These are phyloP conservation scores for Artemia franciscana DNA, from an alignment of 1,140 invertebrate genomes.

Conservation along the genomic window DNA sequence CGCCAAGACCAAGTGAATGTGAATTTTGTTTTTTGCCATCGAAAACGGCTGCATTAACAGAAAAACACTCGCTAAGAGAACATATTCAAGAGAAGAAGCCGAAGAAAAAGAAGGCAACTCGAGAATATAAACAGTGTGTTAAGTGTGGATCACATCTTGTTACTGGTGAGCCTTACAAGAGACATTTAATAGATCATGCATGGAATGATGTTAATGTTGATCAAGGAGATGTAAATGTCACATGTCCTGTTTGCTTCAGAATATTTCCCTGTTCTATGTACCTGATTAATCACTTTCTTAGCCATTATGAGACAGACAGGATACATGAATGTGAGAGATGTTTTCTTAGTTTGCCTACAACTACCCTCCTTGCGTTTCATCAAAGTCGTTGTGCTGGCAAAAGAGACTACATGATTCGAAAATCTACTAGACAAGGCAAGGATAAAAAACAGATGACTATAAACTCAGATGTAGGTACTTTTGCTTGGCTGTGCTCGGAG, in stretches of 20 bases:
- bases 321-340: neutral
- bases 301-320: neutral
- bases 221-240: neutral
- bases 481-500: neutral
- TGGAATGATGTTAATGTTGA: neutral
- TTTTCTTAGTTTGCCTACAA: neutral
- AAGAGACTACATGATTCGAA: neutral
- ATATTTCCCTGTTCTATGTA: neutral
- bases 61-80: neutral
- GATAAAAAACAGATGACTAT: neutral
- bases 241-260: neutral
- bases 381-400: neutral
- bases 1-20: neutral
- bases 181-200: neutral
- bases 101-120: neutral
- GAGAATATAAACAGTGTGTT: neutral
- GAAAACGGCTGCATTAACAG: neutral
- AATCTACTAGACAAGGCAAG: neutral
- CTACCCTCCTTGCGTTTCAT: neutral
- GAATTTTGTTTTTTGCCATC: neutral
- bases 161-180: neutral
- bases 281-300: neutral
- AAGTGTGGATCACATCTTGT: neutral
- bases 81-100: neutral
- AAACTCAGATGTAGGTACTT: neutral